phyloP scores from a whole-genome alignment of 2,797 vertebrate species.

The Gouania willdenowi region DNA sequence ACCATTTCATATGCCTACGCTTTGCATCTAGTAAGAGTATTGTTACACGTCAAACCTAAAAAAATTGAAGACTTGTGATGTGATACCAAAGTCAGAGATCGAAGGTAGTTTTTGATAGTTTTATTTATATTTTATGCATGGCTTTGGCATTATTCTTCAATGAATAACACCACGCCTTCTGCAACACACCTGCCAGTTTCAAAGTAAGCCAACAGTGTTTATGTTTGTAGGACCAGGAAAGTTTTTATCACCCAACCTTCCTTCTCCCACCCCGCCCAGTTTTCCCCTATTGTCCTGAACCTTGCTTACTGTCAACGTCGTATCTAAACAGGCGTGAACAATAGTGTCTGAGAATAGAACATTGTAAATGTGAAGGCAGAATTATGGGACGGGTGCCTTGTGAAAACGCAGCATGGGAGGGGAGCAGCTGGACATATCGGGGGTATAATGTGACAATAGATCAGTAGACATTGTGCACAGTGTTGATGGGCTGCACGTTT shows the following conservation, averaged over 20 bases:
- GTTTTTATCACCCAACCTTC: constrained; percentile 5
- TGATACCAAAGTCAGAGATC: too few species aligned
- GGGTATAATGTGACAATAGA: constrained; percentile 30
- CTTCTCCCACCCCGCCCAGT: background rate
- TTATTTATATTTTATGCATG: too few species aligned
- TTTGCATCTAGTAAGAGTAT: too few species aligned
- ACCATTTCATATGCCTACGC: too few species aligned
- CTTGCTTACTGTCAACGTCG: constrained; percentile 38
- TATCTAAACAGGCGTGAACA: constrained; percentile 40
- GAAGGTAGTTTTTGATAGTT: too few species aligned
- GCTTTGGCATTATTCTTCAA: too few species aligned
- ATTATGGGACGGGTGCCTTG: constrained; percentile 42
- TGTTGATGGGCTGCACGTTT: constrained; percentile 1
- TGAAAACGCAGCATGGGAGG: constrained; percentile 24
- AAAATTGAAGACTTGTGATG: too few species aligned
- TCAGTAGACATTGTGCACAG: constrained; percentile 6
- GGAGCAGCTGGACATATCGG: constrained; percentile 48
- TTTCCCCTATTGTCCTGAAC: constrained; percentile 22
- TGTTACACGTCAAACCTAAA: too few species aligned
- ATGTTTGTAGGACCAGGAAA: constrained; percentile 26
- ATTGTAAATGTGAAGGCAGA: constrained; percentile 33
- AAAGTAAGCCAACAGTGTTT: constrained; percentile 2
- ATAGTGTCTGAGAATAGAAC: constrained; percentile 50
- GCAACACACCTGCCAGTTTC: background rate
- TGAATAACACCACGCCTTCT: too few species aligned